A percentile compares a stretch with the other conserved stretches of the same genome.
Evolutionary conservation across 2,797 vertebrate species (phyloP).

Genomic region (Notamacropus eugenii): DNA sequence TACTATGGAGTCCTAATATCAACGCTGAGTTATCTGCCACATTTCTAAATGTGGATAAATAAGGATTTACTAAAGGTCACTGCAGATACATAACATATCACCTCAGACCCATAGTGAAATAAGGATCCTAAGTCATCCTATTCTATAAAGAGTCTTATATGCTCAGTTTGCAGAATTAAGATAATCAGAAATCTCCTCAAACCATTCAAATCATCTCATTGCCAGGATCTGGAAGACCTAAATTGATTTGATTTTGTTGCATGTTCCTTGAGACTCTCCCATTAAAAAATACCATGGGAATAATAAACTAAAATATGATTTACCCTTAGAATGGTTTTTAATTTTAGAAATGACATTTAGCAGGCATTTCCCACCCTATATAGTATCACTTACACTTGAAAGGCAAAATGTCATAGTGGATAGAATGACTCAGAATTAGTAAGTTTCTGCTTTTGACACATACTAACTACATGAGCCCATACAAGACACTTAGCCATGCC

Average conservation of each 20-base stretch:
- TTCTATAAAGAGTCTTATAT: conserved; percentile 17
- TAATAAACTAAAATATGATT: background rate
- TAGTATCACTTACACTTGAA: background rate
- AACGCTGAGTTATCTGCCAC: background rate
- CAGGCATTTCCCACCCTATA: background rate
- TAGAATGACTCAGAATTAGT: background rate
- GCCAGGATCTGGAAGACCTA: conserved; percentile 2
- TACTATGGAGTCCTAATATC: background rate
- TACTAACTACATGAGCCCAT: background rate
- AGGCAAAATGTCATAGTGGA: background rate
- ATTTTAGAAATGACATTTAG: conserved; percentile 19
- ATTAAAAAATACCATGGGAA: conserved; percentile 2
- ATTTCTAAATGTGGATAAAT: background rate
- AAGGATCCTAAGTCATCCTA: background rate
- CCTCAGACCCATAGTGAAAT: background rate
- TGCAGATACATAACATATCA: background rate
- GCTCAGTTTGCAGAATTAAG: conserved; percentile 29
- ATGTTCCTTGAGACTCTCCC: conserved; percentile 8
- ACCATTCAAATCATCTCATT: background rate
- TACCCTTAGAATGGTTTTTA: conserved; percentile 26
- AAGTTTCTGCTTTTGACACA: background rate
- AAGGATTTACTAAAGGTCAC: background rate
- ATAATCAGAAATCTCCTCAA: conserved; percentile 22
- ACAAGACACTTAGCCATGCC: background rate
- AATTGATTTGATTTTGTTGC: background rate